Conservation (phyloP, 2,113 vertebrate species). For the Aythya baeri region DNA sequence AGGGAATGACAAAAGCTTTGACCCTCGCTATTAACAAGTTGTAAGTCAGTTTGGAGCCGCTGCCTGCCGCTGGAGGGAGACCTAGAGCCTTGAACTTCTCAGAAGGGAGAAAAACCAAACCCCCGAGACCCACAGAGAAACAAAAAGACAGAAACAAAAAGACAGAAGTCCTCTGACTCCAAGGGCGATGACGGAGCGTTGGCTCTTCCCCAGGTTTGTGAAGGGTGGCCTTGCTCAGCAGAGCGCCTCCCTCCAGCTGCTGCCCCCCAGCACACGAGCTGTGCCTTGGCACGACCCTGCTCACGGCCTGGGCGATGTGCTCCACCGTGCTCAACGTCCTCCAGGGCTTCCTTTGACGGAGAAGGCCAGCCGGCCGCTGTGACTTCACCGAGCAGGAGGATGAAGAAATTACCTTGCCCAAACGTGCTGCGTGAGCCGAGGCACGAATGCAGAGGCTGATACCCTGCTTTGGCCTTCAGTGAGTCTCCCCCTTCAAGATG, state of each 20-base stretch:
- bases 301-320: not conserved
- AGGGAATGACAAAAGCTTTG: not conserved
- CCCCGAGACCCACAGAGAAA: not conserved
- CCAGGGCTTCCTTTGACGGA: rapidly evolving
- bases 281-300: rapidly evolving
- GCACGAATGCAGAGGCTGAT: not conserved
- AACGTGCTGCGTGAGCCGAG: rapidly evolving
- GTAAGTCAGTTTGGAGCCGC: not conserved
- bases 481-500: not conserved
- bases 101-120: rapidly evolving
- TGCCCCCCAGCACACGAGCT: not conserved
- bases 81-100: not conserved
- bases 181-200: not conserved
- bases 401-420: not conserved
- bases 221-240: not conserved
- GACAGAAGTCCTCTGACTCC: not conserved
- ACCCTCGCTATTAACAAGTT: not conserved
- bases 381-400: not conserved
- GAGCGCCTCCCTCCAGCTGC: not conserved
- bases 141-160: rapidly evolving
- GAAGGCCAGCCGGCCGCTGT: not conserved
- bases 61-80: conserved; percentile 48
- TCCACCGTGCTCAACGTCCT: not conserved
- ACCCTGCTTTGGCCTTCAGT: not conserved
- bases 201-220: not conserved